Conservation (phyloP, 1,140 invertebrate genomes). For the Amphibalanus amphitrite region DNA sequence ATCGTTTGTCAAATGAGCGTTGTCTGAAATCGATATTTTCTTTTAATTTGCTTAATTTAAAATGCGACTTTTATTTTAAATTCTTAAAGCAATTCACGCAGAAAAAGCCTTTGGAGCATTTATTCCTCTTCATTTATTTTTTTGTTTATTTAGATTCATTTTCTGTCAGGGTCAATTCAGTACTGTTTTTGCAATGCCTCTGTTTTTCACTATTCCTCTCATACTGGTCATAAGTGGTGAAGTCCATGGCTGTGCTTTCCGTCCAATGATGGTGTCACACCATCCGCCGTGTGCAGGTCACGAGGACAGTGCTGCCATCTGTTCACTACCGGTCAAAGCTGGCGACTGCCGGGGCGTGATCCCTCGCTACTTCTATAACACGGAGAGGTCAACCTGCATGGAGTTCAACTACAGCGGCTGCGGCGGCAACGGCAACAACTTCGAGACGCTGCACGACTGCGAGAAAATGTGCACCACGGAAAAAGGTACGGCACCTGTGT, state of each 20-base stretch:
- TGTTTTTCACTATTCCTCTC: background rate
- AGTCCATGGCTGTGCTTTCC: background rate
- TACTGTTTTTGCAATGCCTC: too few relatives aligned
- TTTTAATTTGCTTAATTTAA: too few relatives aligned
- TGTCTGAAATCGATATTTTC: too few relatives aligned
- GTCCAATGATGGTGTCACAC: background rate
- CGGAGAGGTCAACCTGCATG: slow-evolving; percentile 25
- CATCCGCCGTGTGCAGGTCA: background rate
- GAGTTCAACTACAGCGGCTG: slow-evolving; percentile 37
- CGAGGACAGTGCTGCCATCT: background rate
- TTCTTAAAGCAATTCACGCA: too few relatives aligned
- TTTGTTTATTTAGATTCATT: too few relatives aligned
- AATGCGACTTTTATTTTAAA: too few relatives aligned
- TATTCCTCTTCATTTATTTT: too few relatives aligned
- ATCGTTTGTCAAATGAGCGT: too few relatives aligned
- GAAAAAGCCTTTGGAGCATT: too few relatives aligned
- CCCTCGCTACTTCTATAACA: slow-evolving; percentile 31
- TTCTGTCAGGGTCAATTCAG: too few relatives aligned
- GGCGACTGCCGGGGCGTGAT: slow-evolving; percentile 23
- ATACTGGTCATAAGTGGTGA: background rate
- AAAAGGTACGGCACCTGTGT: too few relatives aligned
- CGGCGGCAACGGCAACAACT: slow-evolving; percentile 37
- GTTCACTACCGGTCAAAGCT: background rate
- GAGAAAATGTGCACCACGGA: slow-evolving; percentile 21
- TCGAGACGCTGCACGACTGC: slow-evolving; percentile 28